These are phyloP conservation scores for Odontocolon sp. DNA, from an alignment of 2,888 invertebrate species.

Conservation along the genomic window DNA sequence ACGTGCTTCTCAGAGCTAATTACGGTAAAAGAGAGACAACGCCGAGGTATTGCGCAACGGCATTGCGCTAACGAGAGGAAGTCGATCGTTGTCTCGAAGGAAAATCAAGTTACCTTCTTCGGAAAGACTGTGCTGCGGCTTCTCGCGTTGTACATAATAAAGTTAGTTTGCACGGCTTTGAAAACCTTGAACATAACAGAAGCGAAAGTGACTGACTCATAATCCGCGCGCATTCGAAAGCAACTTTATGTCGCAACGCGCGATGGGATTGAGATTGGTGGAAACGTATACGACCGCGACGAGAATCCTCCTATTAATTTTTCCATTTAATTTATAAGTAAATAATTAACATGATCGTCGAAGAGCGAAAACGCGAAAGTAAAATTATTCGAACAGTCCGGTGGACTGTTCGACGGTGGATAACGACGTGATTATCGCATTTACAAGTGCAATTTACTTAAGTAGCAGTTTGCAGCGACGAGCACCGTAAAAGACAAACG, in stretches of 20 bases:
- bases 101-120: constrained; percentile 52
- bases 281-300: not conserved
- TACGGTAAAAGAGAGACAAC: constrained; percentile 33
- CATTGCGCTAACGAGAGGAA: constrained; percentile 46
- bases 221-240: constrained; percentile 31
- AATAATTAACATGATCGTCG: no score
- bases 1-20: constrained; percentile 30
- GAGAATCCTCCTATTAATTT: no score
- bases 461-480: not conserved
- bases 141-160: no score
- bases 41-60: no score
- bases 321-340: no score
- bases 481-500: not conserved
- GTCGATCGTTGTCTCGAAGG: constrained; percentile 50
- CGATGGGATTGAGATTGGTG: not conserved
- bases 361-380: no score
- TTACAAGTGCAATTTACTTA: no score
- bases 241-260: not conserved
- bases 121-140: constrained; percentile 50
- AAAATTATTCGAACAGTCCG: no score
- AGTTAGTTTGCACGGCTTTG: constrained; percentile 53
- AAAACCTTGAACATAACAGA: constrained; percentile 54
- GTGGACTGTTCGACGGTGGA: no score
- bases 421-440: no score
- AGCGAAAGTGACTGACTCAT: constrained; percentile 57